Evolutionary conservation across 2,113 vertebrate genomes (phyloP), one percentile per base, ranked within the genome.

Genomic region (Stictonetta naevosa): DNA sequence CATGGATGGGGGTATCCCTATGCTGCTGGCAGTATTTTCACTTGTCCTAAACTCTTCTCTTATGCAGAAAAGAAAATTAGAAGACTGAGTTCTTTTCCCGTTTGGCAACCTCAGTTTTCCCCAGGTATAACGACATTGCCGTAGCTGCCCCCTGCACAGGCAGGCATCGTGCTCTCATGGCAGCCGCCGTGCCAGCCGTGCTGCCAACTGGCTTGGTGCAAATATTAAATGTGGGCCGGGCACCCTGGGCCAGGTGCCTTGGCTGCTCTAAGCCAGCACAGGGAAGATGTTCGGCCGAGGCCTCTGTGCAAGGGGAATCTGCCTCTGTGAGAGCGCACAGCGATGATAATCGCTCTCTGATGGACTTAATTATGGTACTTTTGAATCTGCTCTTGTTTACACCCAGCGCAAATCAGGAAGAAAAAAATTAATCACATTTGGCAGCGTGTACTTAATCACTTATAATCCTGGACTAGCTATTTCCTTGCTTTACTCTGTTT

Each of bases 401-500:
- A 82, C 11, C 76, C 81, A 50, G 42, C 48, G 74, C 75, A 91
- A 91, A 95, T 92, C 91, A 92, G 89, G 93, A 95, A 92, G 86
- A 91, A 87, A 95, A 95, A 67, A 82, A 86, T 84, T 20, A 63
- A 89, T 89, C 86, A 40, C 84, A 86, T 93, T 74, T 78, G 88
- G 64, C 91, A 95, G 42, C 25, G 84, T 84, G 83, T 91, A 87
- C 36, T 88, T 38, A 86, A 86, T 88, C 72, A 34, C 79, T 92
- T 60, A 8, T 16, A 78, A 48, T 64, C 34, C 69, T 17, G 86
- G 48, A 69, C 76, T 34, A 67, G 71, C 46, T 92, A 86, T 90
- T 96, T 96, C 92, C 95, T 96, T 15, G 79, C 88, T 96, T 97
- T 90, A 67, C 71, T 81, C 23, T 72, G 31, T 92, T 96, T 92